A percentile compares a stretch with the other conserved stretches of the same genome.
phyloP scores from a whole-genome alignment of 1,140 invertebrate species.

The Mycetomoellerius zeteki region DNA sequence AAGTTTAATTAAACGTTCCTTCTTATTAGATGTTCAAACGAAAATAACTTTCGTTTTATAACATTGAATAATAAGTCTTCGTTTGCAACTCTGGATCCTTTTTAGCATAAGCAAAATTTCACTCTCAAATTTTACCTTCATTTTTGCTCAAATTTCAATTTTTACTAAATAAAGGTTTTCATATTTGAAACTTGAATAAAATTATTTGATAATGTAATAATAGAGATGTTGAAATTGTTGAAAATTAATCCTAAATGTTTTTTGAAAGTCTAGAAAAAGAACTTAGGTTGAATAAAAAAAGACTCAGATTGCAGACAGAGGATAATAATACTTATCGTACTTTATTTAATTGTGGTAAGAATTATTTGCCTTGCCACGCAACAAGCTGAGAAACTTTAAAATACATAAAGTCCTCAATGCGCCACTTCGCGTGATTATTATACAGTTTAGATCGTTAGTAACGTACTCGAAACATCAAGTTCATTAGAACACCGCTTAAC shows the following conservation, averaged over 20 bases:
- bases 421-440: constrained; percentile 31
- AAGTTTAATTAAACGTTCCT: not conserved
- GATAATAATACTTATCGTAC: not conserved
- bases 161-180: no score
- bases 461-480: constrained; percentile 47
- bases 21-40: not conserved
- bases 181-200: no score
- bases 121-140: no score
- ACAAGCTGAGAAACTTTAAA: constrained; percentile 11
- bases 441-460: constrained; percentile 38
- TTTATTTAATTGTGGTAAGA: not conserved
- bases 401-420: not conserved
- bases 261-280: no score
- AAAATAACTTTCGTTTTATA: not conserved
- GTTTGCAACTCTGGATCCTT: no score
- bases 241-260: not conserved
- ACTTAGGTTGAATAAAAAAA: no score
- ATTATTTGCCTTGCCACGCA: not conserved
- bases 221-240: no score
- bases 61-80: not conserved
- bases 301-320: no score
- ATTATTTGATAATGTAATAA: no score
- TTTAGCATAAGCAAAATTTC: no score
- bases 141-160: no score
- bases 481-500: constrained; percentile 34